phyloP scores from a whole-genome alignment of 2,888 invertebrate species.

The Hypena proboscidalis region DNA sequence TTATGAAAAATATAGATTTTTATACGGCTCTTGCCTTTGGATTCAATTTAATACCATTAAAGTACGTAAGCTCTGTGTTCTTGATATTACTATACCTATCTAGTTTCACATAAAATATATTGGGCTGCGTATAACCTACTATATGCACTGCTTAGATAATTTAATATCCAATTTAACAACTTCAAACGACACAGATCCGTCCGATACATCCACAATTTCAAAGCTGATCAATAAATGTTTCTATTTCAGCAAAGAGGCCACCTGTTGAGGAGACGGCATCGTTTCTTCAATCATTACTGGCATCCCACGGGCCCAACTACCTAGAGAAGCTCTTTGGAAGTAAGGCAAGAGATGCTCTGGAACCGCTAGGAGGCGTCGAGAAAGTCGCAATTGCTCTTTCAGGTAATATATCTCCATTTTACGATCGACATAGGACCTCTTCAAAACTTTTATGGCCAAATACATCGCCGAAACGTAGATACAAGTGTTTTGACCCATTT shows the following conservation, averaged over 20 bases:
- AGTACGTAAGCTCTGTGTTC: neutral
- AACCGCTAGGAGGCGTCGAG: conserved; percentile 96
- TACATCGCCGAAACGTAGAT: conserved; percentile 6
- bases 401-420: conserved; percentile 82
- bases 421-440: conserved; percentile 17
- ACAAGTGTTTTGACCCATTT: conserved; percentile 3
- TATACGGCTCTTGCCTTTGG: conserved; percentile 16
- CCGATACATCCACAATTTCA: no score
- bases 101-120: no score
- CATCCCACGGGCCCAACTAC: conserved; percentile 98
- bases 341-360: conserved; percentile 96
- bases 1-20: conserved; percentile 38
- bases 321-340: conserved; percentile 98
- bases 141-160: neutral
- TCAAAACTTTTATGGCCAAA: conserved; percentile 23
- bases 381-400: conserved; percentile 98
- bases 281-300: conserved; percentile 96
- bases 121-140: neutral
- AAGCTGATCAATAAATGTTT: conserved; percentile 17
- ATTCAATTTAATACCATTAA: conserved; percentile 15
- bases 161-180: no score
- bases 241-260: conserved; percentile 93
- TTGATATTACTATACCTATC: neutral
- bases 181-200: no score
- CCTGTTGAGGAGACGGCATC: conserved; percentile 98